Base-by-base conservation (phyloP, 2,797 vertebrate species). In the Dicrostonyx torquatus region DNA sequence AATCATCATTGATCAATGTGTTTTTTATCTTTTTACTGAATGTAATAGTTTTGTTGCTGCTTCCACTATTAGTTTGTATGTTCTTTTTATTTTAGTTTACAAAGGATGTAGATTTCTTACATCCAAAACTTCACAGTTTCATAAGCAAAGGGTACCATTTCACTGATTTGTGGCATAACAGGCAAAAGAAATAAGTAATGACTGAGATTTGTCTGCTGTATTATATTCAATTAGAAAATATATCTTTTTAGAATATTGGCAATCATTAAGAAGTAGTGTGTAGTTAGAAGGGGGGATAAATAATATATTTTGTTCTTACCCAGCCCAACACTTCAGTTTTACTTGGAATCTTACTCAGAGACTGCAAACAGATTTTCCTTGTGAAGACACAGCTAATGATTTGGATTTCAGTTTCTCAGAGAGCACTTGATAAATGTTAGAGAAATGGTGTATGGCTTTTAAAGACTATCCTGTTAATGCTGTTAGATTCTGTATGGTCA, bases 371-470 rank as follows among this genome's bases (percentile, higher is more conserved):
- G 4, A 34, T 82, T 45, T 91, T 94, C 34, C 43, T 94, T 84
- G 48, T 60, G 64, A 84, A 29, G 34, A 48, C 77, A 72, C 5
- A 60, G 18, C 26, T 60, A 70, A 84, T 50, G 85, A 70, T 82
- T n/a, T 68, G 31, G 11, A 95, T 76, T 94, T 95, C 24, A 78
- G 1, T 93, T 85, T 73, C 78, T 90, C 62, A 92, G 90, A 90
- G 60, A 50, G 8, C 73, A 75, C 37, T 75, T 34, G 6, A 66
- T 72, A 77, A 73, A 40, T 83, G 6, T 75, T 85, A 22, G 20
- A 82, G 29, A 94, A 76, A 2, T 43, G 17, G 4, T 60, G 92
- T 75, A 86, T 58, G 68, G 34, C 24, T 90, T 87, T 87, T 92
- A 14, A 62, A 11, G 37, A 1, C 55, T 22, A 66, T 66, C n/a